These are phyloP conservation scores for Prionace glauca DNA, from an alignment of 2,797 vertebrate species.

Conservation along the genomic window DNA sequence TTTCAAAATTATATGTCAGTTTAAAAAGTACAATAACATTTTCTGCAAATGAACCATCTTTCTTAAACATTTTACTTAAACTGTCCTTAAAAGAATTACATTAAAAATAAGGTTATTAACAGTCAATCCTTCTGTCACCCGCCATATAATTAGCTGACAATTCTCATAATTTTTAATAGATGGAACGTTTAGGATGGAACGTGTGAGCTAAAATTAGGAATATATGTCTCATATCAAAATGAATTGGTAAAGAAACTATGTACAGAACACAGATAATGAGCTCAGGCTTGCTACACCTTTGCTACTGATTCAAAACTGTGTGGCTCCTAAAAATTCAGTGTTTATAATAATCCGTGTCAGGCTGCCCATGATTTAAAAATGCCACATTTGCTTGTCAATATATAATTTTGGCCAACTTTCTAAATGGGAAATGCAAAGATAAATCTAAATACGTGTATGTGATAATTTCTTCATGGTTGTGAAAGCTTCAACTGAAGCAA, in stretches of 20 bases:
- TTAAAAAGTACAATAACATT: neutral
- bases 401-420: neutral
- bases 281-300: neutral
- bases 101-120: neutral
- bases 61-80: neutral
- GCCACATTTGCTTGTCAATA: neutral
- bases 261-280: neutral
- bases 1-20: neutral
- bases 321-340: neutral
- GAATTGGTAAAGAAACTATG: neutral
- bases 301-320: neutral
- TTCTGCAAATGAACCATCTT: neutral
- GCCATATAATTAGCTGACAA: neutral
- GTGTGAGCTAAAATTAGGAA: constrained; percentile 8
- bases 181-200: neutral
- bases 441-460: neutral
- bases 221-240: neutral
- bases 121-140: neutral
- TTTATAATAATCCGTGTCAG: neutral
- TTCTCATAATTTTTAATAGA: neutral
- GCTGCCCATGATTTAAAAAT: neutral
- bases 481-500: neutral
- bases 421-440: neutral
- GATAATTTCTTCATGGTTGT: neutral
- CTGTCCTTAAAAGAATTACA: neutral